Conservation (phyloP, 2,888 invertebrate genomes). For the Glyphotaelius pellucidus region DNA sequence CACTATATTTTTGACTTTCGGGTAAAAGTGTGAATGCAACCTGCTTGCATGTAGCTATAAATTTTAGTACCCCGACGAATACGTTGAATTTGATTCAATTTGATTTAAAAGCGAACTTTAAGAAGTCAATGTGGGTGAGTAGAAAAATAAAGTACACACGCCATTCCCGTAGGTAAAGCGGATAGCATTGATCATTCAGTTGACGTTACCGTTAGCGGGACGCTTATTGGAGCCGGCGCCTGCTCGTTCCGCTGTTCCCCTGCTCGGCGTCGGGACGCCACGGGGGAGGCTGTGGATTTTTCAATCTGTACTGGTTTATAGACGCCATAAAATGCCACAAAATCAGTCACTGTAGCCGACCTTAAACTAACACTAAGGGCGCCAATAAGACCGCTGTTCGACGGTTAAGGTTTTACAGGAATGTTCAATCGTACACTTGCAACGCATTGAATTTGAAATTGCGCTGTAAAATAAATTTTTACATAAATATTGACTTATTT, state of each 20-base stretch:
- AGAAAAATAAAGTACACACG: neutral
- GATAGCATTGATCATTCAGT: constrained; percentile 34
- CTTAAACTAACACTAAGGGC: neutral
- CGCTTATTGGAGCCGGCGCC: constrained; percentile 38
- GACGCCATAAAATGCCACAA: constrained; percentile 38
- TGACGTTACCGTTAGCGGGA: constrained; percentile 31
- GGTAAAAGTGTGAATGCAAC: neutral
- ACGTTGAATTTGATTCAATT: neutral
- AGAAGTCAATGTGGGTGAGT: neutral
- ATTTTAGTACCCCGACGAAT: neutral
- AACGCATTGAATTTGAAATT: neutral
- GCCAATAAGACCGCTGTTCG: neutral
- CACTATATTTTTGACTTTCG: neutral
- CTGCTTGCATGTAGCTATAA: neutral
- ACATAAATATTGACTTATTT: too few relatives aligned
- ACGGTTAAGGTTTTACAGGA: neutral
- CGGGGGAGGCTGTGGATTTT: constrained; percentile 25
- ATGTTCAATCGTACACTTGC: neutral
- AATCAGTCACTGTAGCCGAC: constrained; percentile 37
- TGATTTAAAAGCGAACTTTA: neutral
- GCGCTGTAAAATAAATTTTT: too few relatives aligned
- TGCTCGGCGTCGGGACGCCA: constrained; percentile 31
- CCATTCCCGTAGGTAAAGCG: constrained; percentile 28
- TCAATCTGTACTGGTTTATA: constrained; percentile 56
- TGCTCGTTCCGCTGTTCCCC: neutral